These are phyloP conservation scores for Drosophila aff. DNA, from an alignment of 1,140 invertebrate genomes.

Conservation along the genomic window DNA sequence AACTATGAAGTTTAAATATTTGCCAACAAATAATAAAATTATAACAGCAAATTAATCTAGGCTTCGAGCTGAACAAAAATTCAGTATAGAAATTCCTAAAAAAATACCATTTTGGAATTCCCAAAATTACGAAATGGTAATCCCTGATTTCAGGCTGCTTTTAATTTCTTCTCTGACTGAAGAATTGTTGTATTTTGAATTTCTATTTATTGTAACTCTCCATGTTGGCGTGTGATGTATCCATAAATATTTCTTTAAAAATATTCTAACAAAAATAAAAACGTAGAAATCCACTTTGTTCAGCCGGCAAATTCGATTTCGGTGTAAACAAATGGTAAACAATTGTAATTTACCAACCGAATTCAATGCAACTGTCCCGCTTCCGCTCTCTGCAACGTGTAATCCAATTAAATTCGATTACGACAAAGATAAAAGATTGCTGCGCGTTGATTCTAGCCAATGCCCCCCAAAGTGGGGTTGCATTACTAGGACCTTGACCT, in stretches of 20 bases:
- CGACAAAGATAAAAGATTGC: slow-evolving; percentile 15
- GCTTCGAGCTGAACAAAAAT: too few relatives aligned
- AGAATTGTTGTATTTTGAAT: neutral
- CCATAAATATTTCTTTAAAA: neutral
- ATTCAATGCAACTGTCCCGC: slow-evolving; percentile 10
- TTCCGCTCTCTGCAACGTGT: slow-evolving; percentile 2
- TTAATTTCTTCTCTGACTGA: neutral
- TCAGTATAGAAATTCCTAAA: neutral
- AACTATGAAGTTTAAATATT: too few relatives aligned
- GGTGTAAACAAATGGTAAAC: slow-evolving; percentile 15
- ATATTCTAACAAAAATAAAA: slow-evolving; percentile 1
- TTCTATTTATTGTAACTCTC: neutral
- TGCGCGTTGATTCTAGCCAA: slow-evolving; percentile 18
- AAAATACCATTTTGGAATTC: neutral
- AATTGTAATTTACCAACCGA: slow-evolving; percentile 26
- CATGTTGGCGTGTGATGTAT: too few relatives aligned
- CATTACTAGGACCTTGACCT: slow-evolving; percentile 50
- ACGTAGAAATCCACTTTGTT: neutral
- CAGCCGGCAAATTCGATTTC: slow-evolving; percentile 1
- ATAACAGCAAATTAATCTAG: too few relatives aligned
- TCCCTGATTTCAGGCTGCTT: neutral
- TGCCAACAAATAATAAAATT: too few relatives aligned
- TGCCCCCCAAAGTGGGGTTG: neutral
- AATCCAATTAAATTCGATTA: slow-evolving; percentile 47
- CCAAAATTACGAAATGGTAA: neutral